phyloP scores from a whole-genome alignment of 2,888 invertebrate genomes.

The Erpobdella octoculata region DNA sequence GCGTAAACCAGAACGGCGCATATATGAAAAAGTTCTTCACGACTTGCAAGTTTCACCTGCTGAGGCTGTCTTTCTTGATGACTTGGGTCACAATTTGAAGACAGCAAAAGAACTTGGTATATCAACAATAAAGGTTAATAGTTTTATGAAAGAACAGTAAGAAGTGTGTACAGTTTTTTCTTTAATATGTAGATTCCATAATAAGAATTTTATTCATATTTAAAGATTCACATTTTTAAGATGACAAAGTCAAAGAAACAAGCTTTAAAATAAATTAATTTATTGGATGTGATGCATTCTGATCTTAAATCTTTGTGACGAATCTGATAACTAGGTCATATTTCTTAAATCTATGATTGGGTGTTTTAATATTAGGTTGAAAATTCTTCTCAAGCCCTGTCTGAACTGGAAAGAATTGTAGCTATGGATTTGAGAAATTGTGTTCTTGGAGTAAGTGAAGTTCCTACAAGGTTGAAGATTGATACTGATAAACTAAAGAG shows the following conservation, averaged over 20 bases:
- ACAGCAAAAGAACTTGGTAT: slow-evolving; percentile 50
- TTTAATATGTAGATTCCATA: too few relatives aligned
- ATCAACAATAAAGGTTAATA: slow-evolving; percentile 50
- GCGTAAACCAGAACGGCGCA: slow-evolving; percentile 51
- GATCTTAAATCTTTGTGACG: too few relatives aligned
- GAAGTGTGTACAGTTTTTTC: too few relatives aligned
- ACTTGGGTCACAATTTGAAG: slow-evolving; percentile 52
- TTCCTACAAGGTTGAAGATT: slow-evolving; percentile 43
- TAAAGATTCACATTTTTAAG: background rate
- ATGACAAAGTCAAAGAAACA: too few relatives aligned
- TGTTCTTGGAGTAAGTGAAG: slow-evolving; percentile 43
- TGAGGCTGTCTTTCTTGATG: slow-evolving; percentile 52
- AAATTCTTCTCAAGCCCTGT: slow-evolving; percentile 40
- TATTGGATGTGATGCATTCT: too few relatives aligned
- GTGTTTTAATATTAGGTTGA: slow-evolving; percentile 32
- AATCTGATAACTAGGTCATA: too few relatives aligned
- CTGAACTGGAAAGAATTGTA: slow-evolving; percentile 42
- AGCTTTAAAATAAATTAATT: too few relatives aligned
- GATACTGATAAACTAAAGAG: slow-evolving; percentile 40
- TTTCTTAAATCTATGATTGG: too few relatives aligned
- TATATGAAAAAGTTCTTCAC: slow-evolving; percentile 47
- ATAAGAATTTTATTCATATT: background rate
- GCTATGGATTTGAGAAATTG: slow-evolving; percentile 38
- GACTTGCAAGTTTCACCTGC: slow-evolving; percentile 42
- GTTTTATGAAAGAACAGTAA: too few relatives aligned